Base-by-base conservation (phyloP, 2,797 vertebrate species). In the Cyclura pinguis region DNA sequence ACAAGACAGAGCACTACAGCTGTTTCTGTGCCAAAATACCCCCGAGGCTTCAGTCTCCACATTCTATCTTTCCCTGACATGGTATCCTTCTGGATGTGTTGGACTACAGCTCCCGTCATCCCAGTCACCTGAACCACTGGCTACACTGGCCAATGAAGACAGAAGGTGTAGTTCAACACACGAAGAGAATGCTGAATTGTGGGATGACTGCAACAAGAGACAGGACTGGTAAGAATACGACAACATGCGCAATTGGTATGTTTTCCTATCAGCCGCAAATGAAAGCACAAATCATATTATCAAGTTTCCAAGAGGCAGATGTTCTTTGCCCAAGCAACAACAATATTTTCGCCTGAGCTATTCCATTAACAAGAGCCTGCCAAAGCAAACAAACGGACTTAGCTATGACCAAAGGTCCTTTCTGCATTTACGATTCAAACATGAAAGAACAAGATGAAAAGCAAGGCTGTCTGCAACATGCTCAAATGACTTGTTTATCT, bases 391-490 rank as follows among this genome's bases (percentile, higher is more conserved):
- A 88, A 81, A 29, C 38, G 22, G 64, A 32, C 32, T 38, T 20
- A 57, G 57, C 22, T 78, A 20, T 59, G 38, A 29, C 57, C 74
- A 64, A 77, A 87, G 83, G 74, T 87, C 74, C 59, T 78, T 87
- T 87, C 85, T 42, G 4, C 29, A 64, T 6, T 62, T 78, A 22
- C 1, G 57, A 64, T 64, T 47, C 42, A 84, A 52, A 78, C 85
- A 87, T 32, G 57, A 64, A 78, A 38, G 85, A 47, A 50, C 57
- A n/a, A 87, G 74, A 78, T 87, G 57, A 87, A 87, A 87, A 47
- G n/a, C 27, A 64, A 77, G 69, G 38, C 85, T 20, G 59, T 50
- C 42, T 47, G 24, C 62, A 87, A 78, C 16, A 64, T 2, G 74
- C 50, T 57, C 18, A 64, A 78, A 78, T 47, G 74, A 14, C 27